Conservation (phyloP, 2,797 vertebrate genomes). For the Phalanger gymnotis region DNA sequence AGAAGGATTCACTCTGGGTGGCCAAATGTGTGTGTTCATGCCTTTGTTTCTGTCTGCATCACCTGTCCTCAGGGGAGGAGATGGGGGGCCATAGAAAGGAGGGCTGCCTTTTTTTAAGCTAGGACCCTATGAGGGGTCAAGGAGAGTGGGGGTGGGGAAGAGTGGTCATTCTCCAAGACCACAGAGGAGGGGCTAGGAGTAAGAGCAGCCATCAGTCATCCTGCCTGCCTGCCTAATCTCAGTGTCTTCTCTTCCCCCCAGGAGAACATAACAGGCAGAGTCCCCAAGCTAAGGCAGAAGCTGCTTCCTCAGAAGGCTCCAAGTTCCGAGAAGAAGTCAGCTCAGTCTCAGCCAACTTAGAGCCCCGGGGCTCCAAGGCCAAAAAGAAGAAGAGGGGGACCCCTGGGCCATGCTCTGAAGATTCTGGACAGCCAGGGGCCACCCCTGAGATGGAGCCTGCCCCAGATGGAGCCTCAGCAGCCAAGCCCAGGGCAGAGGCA, state of each 20-base stretch:
- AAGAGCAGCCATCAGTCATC: not conserved
- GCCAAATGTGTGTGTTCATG: not conserved
- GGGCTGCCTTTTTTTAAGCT: not conserved
- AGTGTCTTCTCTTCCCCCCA: slow-evolving; percentile 44
- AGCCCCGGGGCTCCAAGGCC: slow-evolving; percentile 32
- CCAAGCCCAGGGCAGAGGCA: not conserved
- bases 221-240: slow-evolving; percentile 35
- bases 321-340: slow-evolving; percentile 75
- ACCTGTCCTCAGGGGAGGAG: not conserved
- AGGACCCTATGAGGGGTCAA: not conserved
- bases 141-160: not conserved
- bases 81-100: not conserved
- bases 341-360: not conserved
- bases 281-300: slow-evolving; percentile 18
- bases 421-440: slow-evolving; percentile 13
- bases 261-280: slow-evolving; percentile 50
- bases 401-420: not conserved
- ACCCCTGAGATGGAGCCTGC: not conserved
- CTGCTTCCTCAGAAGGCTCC: slow-evolving; percentile 19
- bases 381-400: slow-evolving; percentile 54
- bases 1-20: not conserved
- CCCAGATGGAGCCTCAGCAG: not conserved
- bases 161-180: not conserved
- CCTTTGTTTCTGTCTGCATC: not conserved
- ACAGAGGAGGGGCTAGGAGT: not conserved